Evolutionary conservation across 2,797 vertebrate species (phyloP), one percentile per base, ranked within the genome.

Genomic region (Columba guinea): DNA sequence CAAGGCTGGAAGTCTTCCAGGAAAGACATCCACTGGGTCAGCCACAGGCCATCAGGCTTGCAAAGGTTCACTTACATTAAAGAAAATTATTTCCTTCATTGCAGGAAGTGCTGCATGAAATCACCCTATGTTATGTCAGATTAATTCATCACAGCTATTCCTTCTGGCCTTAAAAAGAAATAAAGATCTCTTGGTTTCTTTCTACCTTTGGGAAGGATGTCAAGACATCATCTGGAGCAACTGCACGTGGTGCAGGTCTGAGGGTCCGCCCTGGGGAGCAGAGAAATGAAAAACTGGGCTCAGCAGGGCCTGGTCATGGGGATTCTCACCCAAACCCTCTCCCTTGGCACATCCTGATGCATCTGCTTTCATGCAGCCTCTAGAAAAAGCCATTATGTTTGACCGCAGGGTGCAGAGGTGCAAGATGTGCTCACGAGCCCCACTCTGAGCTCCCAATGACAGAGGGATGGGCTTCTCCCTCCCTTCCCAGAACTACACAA

Each of bases 1-100:
- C 39, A 71, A 26, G 49, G 20, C 60, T 90, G 75, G 87, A 84
- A 63, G 11, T 13, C 51, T 88, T 85, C 79, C 84, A 84, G 62
- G 32, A 64, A 53, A 68, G 55, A 35, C 9, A 74, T 27, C 52
- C n/a, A 32, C 27, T 11, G 44, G 55, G 49, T 76, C 22, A 63
- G 59, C 44, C 69, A 37, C 30, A 10, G 56, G 56, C 28, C 4
- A 58, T 34, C 73, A 56, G 64, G 64, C 39, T n/a, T 8, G 34
- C 28, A 48, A 71, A 49, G 51, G 44, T 64, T 88, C 51, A 28
- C 60, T 28, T 46, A 19, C 55, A 49, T 34, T n/a, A 41, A 0
- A 48, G 52, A 55, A 59, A 74, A 88, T 69, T 4, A 64, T 74
- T 74, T 37, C 87, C 65, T 51, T 34, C 55, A 8, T 27, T 22